Evolutionary conservation across 37 sponge, comb jelly and placozoan species (phyloP).

Genomic region (Haliclona indistincta): DNA sequence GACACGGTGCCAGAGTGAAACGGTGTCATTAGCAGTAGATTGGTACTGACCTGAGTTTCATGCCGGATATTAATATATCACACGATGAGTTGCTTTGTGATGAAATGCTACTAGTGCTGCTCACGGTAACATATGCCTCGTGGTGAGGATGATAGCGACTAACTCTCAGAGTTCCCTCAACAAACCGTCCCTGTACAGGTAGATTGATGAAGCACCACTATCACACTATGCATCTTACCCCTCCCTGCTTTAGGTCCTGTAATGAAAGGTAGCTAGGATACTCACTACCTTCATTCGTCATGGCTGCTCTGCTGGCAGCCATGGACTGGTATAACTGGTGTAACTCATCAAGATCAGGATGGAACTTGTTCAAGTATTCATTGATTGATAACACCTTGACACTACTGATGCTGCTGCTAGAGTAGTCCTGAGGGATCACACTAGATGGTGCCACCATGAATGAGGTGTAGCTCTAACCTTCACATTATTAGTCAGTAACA

Average conservation of each 20-base stretch:
- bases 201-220: neutral
- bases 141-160: constrained; percentile 30
- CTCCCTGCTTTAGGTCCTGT: no score
- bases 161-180: constrained; percentile 51
- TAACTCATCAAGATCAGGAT: constrained; percentile 13
- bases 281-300: neutral
- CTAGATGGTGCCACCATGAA: neutral
- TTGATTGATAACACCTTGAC: constrained; percentile 29
- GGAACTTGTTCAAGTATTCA: constrained; percentile 41
- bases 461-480: neutral
- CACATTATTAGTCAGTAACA: no score
- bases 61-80: constrained; percentile 51
- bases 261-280: no score
- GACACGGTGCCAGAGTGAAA: neutral
- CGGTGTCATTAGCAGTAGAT: no score
- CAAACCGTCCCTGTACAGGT: constrained; percentile 24
- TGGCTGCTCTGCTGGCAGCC: neutral
- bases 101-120: neutral
- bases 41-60: constrained; percentile 18
- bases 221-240: neutral
- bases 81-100: neutral
- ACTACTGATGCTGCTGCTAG: constrained; percentile 1
- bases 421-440: no score
- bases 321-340: constrained; percentile 33
- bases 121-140: constrained; percentile 42